Evolutionary conservation across 92 coral and sea anemone species (phyloP).

Genomic region (Blastomussa wellsi): DNA sequence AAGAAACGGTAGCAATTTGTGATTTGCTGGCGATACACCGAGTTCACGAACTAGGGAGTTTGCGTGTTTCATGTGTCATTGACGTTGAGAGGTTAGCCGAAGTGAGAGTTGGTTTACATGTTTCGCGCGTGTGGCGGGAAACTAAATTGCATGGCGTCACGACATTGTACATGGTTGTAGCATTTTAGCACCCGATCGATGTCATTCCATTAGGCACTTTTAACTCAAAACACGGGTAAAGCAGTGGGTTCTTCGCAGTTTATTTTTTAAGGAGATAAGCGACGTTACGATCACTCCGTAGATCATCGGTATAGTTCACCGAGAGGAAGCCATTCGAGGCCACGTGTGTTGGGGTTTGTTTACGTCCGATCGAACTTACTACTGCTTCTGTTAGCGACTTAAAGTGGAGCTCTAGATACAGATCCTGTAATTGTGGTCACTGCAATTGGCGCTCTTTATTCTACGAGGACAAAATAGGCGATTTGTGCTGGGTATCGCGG

Average conservation of each 20-base stretch:
- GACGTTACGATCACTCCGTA: background rate
- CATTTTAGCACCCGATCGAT: conserved; percentile 23
- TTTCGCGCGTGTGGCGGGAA: conserved; percentile 84
- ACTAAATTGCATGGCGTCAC: conserved; percentile 75
- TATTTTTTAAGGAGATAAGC: conserved; percentile 11
- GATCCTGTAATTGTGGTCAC: background rate
- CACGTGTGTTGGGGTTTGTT: conserved; percentile 96
- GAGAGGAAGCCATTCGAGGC: conserved; percentile 45
- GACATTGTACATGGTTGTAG: conserved; percentile 22
- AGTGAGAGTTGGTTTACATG: conserved; percentile 55
- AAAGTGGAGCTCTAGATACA: background rate
- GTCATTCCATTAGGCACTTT: conserved; percentile 8
- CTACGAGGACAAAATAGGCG: background rate
- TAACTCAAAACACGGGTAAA: conserved; percentile 21
- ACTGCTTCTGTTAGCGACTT: background rate
- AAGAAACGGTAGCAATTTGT: conserved; percentile 48
- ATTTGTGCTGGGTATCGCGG: background rate
- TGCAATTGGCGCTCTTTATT: background rate
- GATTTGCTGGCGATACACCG: conserved; percentile 28
- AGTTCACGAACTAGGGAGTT: conserved; percentile 63
- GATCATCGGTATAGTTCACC: too few relatives aligned
- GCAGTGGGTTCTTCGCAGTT: conserved; percentile 5
- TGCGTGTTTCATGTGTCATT: conserved; percentile 54
- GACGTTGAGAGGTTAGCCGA: conserved; percentile 67
- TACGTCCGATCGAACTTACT: conserved; percentile 67